A percentile compares a stretch with the other conserved stretches of the same genome.
Conservation (phyloP, 2,797 vertebrate genomes). For the Thripadectes ignobilis region DNA sequence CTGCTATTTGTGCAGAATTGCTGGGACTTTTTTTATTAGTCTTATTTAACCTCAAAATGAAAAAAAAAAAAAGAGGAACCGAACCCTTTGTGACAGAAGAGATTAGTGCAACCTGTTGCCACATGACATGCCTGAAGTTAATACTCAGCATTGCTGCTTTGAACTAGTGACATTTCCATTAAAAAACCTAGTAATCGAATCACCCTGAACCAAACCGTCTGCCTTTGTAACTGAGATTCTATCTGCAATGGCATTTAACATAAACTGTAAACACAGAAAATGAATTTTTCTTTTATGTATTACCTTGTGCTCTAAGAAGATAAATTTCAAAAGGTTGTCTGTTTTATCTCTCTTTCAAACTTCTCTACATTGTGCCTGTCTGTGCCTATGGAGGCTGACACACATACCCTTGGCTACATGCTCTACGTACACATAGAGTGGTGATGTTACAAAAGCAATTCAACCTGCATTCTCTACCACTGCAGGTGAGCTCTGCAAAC, state of each 20-base stretch:
- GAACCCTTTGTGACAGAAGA: not conserved
- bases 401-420: rapidly evolving
- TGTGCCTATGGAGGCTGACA: not conserved
- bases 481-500: not conserved
- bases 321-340: constrained; percentile 49
- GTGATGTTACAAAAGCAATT: not conserved
- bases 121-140: constrained; percentile 26
- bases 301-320: constrained; percentile 43
- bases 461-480: not conserved
- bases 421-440: rapidly evolving
- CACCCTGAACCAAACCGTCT: not conserved
- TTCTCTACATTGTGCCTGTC: not conserved
- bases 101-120: constrained; percentile 26
- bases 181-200: constrained; percentile 32
- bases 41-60: not conserved
- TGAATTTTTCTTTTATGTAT: constrained; percentile 32
- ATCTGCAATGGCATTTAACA: constrained; percentile 47
- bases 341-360: constrained; percentile 10
- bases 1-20: not conserved
- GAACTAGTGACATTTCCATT: constrained; percentile 55
- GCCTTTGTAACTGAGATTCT: constrained; percentile 48
- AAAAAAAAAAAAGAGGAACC: not conserved
- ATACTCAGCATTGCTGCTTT: constrained; percentile 13
- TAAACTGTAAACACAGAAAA: constrained; percentile 52
- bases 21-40: not conserved